These are phyloP conservation scores for Dicranocentrus wangi DNA, from an alignment of 2,888 invertebrate species.

Conservation along the genomic window DNA sequence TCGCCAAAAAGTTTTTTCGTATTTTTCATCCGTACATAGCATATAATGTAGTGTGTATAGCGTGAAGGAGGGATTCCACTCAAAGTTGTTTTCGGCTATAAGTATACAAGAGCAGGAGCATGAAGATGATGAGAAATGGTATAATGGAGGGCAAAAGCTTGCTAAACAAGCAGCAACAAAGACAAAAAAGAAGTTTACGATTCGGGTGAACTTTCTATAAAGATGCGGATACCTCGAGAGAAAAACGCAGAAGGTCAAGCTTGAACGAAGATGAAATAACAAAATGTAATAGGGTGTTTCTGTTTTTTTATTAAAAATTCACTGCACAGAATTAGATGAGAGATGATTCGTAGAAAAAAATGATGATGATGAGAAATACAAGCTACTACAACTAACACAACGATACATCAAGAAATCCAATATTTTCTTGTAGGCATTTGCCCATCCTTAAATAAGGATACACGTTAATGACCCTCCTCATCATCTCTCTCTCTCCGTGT, in stretches of 20 bases:
- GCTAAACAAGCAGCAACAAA: too few relatives aligned
- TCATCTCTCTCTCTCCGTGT: neutral
- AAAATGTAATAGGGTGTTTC: conserved; percentile 3
- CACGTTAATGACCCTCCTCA: conserved; percentile 13
- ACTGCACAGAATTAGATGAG: conserved; percentile 28
- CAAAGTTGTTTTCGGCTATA: too few relatives aligned
- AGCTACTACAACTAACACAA: neutral
- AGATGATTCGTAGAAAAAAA: conserved; percentile 30
- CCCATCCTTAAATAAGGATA: conserved; percentile 36
- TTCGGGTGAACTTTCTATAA: conserved; percentile 26
- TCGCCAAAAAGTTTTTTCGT: conserved; percentile 40
- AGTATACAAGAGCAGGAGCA: too few relatives aligned
- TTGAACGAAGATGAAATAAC: conserved; percentile 37
- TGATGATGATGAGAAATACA: conserved; percentile 19
- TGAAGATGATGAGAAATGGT: too few relatives aligned
- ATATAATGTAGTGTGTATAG: neutral
- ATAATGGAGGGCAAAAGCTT: too few relatives aligned
- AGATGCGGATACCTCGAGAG: neutral
- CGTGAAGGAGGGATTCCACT: neutral
- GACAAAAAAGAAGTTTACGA: conserved; percentile 28
- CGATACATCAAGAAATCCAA: neutral
- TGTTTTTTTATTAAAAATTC: conserved; percentile 44
- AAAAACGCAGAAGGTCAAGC: conserved; percentile 42
- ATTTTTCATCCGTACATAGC: neutral
- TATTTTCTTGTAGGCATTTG: conserved; percentile 42